Evolutionary conservation across 2,888 invertebrate species (phyloP), one percentile per base, ranked within the genome.

Genomic region (Thecocarcelia acutangulata): DNA sequence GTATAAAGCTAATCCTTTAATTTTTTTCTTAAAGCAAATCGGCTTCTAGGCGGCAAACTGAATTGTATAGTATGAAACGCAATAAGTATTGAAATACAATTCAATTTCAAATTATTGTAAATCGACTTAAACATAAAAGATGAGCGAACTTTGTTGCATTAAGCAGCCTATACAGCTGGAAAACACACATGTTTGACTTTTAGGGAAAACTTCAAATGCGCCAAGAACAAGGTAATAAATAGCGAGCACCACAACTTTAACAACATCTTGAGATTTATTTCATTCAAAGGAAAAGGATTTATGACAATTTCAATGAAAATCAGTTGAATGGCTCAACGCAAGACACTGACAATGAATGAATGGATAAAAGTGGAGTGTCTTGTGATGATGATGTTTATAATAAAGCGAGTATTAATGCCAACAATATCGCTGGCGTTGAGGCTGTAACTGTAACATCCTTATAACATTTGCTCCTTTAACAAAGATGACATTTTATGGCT

Each of bases 251-350:
- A 24, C 24, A 52, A 61, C 42, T 69, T 44, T 44, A 72, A 15
- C 50, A 64, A 69, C 46, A 68, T 54, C 54, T 50, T 54, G 24
- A 75, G 74, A 80, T 56, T 80, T 64, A 78, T 63, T 80, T 58
- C 24, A 48, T 68, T 56, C 37, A 70, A 70, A 70, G 54, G 58
- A 42, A 73, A 58, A 77, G 77, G 68, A 77, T 69, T 82, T 77
- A 52, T 82, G 73, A 77, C 77, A 77, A 80, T 70, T 77, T 74
- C 77, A 82, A 83, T 77, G 77, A 83, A 74, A 46, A 37, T 44
- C 1, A 11, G 3, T 73, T 73, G 68, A 83, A 83, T 54, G 58
- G 37, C 46, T 70, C 17, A 59, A 64, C 46, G 74, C 64, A 74
- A 24, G 56, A 37, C 11, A 44, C 17, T 37, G 42, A 21, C n/a